These are phyloP conservation scores for Brachionus manjavacas DNA, from an alignment of 1,140 invertebrate genomes.

Conservation along the genomic window DNA sequence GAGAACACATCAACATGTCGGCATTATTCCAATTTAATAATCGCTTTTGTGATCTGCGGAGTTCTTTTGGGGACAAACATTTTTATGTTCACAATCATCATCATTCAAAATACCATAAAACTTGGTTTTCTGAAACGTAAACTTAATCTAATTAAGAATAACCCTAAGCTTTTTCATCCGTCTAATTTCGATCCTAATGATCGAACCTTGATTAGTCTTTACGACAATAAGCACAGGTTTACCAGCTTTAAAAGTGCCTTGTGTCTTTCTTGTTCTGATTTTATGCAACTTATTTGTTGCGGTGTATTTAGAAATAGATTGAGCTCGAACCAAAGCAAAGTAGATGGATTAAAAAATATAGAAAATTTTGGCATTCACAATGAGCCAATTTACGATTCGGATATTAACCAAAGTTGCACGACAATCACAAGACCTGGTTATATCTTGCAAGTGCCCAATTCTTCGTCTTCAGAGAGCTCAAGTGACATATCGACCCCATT, in stretches of 20 bases:
- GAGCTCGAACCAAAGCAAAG: background rate
- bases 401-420: constrained; percentile 28
- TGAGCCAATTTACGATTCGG: constrained; percentile 16
- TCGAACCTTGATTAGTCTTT: background rate
- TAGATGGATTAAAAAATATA: background rate
- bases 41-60: constrained; percentile 40
- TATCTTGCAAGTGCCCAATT: constrained; percentile 32
- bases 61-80: constrained; percentile 31
- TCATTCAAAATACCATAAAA: constrained; percentile 39
- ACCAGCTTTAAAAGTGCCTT: background rate
- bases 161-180: background rate
- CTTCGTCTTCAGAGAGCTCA: background rate
- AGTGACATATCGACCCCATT: constrained; percentile 18
- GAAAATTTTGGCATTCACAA: constrained; percentile 4
- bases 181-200: constrained; percentile 1
- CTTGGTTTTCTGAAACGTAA: background rate
- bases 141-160: background rate
- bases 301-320: background rate
- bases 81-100: constrained; percentile 40
- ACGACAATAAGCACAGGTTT: background rate
- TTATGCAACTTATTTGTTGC: background rate
- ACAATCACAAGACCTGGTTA: constrained; percentile 38
- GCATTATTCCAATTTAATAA: constrained; percentile 35
- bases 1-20: background rate
- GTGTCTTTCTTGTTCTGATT: background rate